Evolutionary conservation across 1,140 invertebrate genomes (phyloP), one percentile per base, ranked within the genome.

Genomic region (Tribolium castaneum): DNA sequence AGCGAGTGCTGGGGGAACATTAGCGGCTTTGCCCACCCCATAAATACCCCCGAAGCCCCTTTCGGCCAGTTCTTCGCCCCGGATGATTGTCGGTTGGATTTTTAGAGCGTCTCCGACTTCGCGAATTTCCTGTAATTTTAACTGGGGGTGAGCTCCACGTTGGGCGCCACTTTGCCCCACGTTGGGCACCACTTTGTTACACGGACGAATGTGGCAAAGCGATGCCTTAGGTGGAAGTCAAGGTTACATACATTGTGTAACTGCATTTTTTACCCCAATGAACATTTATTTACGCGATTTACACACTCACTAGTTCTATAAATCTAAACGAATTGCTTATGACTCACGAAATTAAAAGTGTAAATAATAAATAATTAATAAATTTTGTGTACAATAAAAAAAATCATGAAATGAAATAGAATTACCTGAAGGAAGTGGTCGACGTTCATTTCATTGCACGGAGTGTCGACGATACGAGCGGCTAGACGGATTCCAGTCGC

Each of bases 41-140:
- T 96, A 97, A 34, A 98, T 92, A 14, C 96, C 95, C 77, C 95
- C 95, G 87, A 97, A 93, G 30, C 95, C 95, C 75, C 90, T 90
- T 39, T 90, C 88, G 2, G 89, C 86, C 25, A 97, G 84, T 81
- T 96, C 94, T 83, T 95, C 91, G 7, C 94, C 95, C 51, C 91
- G 89, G 79, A 97, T 95, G 0, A 97, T 88, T 9, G 87, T 87
- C 0, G 93, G 91, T 62, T 87, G 87, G 13, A 95, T 90, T 16
- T 90, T 90, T 12, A 96, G 85, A 25, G 91, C 87, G 12, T 89
- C 86, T 9, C 89, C 93, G 56, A 96, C 90, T 76, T 87, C 84
- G 81, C 89, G 86, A 0, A 95, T 90, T 87, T 95, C 93, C 93
- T 94, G 85, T 56, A 87, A 87, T 74, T 70, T 76, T 78, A 80